Conservation (phyloP, 2,888 invertebrate genomes). For the Thymelicus sylvestris region DNA sequence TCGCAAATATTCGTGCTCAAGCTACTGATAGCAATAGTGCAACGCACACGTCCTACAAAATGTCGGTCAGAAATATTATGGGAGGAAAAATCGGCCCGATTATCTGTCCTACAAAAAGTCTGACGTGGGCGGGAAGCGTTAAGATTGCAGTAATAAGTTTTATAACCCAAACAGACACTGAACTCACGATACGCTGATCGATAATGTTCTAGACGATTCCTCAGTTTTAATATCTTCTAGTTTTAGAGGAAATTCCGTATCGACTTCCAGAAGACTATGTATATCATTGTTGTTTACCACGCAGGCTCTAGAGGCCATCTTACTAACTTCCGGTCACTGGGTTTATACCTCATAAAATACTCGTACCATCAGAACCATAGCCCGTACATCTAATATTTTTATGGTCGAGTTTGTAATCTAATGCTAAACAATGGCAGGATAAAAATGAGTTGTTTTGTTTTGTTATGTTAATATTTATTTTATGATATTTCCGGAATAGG, state of each 20-base stretch:
- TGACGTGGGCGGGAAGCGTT: too few species aligned
- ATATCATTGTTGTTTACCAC: background rate
- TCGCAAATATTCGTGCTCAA: too few species aligned
- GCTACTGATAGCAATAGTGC: too few species aligned
- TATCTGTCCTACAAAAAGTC: too few species aligned
- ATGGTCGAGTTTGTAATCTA: background rate
- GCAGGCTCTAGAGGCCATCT: background rate
- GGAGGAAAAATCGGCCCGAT: too few species aligned
- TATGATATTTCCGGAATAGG: background rate
- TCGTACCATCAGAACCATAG: background rate
- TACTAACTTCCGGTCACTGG: background rate
- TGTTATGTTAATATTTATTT: background rate
- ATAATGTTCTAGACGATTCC: background rate
- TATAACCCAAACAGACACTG: too few species aligned
- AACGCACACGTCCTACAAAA: too few species aligned
- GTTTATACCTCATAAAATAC: background rate
- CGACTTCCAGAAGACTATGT: background rate
- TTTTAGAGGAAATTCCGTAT: constrained; percentile 5
- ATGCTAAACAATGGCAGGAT: background rate
- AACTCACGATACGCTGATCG: background rate
- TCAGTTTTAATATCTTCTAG: background rate
- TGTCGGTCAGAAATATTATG: too few species aligned
- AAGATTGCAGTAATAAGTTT: too few species aligned
- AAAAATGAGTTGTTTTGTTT: background rate
- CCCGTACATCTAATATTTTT: background rate